Evolutionary conservation across 2,113 vertebrate genomes (phyloP), one percentile per base, ranked within the genome.

Genomic region (Sinocyclocheilus rhinocerous): DNA sequence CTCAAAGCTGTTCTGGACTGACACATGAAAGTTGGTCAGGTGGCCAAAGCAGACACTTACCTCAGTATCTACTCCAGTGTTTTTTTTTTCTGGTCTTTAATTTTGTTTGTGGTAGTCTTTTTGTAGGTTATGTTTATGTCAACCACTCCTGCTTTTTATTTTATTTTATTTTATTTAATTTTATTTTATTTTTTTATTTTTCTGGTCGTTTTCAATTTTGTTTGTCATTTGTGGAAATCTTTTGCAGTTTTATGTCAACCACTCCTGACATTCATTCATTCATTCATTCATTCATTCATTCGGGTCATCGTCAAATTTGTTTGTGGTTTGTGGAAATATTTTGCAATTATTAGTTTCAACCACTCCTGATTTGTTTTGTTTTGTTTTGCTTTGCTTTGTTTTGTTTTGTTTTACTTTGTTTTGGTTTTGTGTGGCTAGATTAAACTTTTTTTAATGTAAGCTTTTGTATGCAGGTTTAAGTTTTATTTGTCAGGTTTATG

Each of bases 1-100:
- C 70, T 85, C 79, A 83, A 85, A 87, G 78, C 78, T 85, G 65
- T 61, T 18, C 63, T 55, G 57, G 65, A 87, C 72, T 85, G 86
- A 80, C 86, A 84, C 76, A n/a, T 85, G 77, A 85, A 85, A 84
- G 84, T 78, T 84, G 88, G 88, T 85, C 84, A 85, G 52, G 73
- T 67, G 84, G 79, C 55, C 69, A 85, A 85, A 61, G 42, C 63
- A 83, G 75, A 84, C 45, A n/a, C 45, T 24, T 57, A 48, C 22
- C 57, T 29, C 22, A 24, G 0, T 67, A 86, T 88, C 73, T 84
- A 83, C 59, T 63, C 81, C 57, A 61, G 57, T 75, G 63, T 73
- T 65, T 86, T 75, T 48, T 73, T 48, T 73, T 72, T 72, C 69
- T 39, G 33, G 33, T 39, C 33, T 72, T 20, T 63, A 6, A 42